phyloP scores from a whole-genome alignment of 2,113 vertebrate genomes.

The Pachypanchax playfairii region DNA sequence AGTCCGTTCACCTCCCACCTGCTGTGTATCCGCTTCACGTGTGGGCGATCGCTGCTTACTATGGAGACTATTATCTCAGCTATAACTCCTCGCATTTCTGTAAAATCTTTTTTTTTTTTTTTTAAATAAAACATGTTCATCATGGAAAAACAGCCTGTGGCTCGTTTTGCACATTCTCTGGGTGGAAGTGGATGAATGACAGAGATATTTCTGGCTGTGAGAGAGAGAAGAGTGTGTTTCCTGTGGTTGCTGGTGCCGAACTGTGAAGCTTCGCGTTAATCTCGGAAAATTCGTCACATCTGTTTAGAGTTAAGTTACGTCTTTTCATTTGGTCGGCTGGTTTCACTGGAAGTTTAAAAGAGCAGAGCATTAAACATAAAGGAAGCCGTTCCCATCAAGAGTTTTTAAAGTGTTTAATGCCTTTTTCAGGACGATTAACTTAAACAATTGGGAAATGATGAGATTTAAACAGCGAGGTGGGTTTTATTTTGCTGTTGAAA shows the following conservation, averaged over 20 bases:
- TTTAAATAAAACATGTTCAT: slow-evolving; percentile 15
- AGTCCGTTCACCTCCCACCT: slow-evolving; percentile 71
- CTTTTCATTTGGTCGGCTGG: slow-evolving; percentile 13
- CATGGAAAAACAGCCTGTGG: slow-evolving; percentile 22
- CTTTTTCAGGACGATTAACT: not conserved
- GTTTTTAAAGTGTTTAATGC: no score
- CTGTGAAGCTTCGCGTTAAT: not conserved
- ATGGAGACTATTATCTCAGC: slow-evolving; percentile 67
- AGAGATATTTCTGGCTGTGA: not conserved
- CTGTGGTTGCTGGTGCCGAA: not conserved
- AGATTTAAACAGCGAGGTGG: slow-evolving; percentile 16
- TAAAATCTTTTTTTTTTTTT: no score
- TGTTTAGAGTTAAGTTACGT: not conserved
- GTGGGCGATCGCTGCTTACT: slow-evolving; percentile 68
- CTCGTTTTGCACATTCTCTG: slow-evolving; percentile 13
- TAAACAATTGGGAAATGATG: slow-evolving; percentile 1
- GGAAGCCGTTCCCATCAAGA: slow-evolving; percentile 40
- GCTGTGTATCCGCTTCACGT: slow-evolving; percentile 52
- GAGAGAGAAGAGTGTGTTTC: slow-evolving; percentile 2
- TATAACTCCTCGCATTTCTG: slow-evolving; percentile 52
- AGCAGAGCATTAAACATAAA: slow-evolving; percentile 5
- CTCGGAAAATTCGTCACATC: not conserved
- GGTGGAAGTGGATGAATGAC: slow-evolving; percentile 6
- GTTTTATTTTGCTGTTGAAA: slow-evolving; percentile 10
- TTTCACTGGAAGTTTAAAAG: slow-evolving; percentile 1